phyloP scores from a whole-genome alignment of 2,113 vertebrate species.

The Callipepla squamata region DNA sequence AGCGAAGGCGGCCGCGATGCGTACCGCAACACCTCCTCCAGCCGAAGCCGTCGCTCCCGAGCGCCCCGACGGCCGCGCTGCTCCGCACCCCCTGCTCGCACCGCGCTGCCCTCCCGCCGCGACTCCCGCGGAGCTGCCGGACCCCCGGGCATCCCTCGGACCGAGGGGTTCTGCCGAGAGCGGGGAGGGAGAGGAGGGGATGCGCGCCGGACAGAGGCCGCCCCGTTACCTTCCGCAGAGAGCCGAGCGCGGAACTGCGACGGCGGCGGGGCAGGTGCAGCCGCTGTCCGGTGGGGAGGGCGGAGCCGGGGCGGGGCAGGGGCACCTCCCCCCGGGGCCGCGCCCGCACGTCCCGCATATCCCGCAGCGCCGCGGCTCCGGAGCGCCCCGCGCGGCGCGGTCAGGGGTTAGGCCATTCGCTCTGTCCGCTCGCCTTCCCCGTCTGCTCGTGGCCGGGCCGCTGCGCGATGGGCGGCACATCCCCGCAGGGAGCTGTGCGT shows the following conservation, averaged over 20 bases:
- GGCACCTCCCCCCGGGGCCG: too few species aligned
- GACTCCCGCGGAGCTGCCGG: too few species aligned
- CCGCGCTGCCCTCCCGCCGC: not conserved
- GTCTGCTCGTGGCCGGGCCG: not conserved
- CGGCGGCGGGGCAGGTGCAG: not conserved
- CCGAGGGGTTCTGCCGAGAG: too few species aligned
- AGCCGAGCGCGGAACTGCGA: not conserved
- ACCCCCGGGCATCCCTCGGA: too few species aligned
- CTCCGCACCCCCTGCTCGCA: not conserved
- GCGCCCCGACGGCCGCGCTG: not conserved
- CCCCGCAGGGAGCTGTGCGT: not conserved
- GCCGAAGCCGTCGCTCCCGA: too few species aligned
- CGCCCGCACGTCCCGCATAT: too few species aligned
- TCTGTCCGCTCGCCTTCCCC: too few species aligned
- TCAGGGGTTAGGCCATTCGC: not conserved
- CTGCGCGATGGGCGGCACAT: not conserved
- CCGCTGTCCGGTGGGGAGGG: not conserved
- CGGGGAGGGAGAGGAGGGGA: too few species aligned
- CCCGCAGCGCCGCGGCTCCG: not conserved
- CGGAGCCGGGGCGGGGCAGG: constrained; percentile 20
- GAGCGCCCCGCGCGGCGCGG: not conserved
- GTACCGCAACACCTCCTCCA: not conserved
- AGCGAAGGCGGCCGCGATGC: not conserved
- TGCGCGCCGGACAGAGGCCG: too few species aligned
- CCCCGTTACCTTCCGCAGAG: not conserved